phyloP scores from a whole-genome alignment of 2,113 vertebrate genomes.

The Engystomops pustulosus region DNA sequence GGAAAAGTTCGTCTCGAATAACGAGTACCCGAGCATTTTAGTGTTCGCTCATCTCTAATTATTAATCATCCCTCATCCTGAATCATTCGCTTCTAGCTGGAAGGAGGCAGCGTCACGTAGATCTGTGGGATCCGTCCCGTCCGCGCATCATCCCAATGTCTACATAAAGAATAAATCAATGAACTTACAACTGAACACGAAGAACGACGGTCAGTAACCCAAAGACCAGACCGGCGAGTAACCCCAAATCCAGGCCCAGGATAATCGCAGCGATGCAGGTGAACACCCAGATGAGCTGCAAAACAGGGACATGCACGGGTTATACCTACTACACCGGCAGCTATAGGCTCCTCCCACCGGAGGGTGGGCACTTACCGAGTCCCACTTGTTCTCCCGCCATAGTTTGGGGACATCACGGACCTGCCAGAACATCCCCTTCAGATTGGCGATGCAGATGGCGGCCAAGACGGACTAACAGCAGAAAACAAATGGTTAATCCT shows the following conservation, averaged over 20 bases:
- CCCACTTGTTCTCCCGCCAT: slow-evolving; percentile 83
- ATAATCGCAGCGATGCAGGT: slow-evolving; percentile 81
- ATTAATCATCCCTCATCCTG: no score
- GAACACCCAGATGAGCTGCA: slow-evolving; percentile 84
- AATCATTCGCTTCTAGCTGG: no score
- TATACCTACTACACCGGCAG: no score
- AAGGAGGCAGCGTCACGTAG: no score
- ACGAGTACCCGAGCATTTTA: no score
- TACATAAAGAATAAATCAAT: not conserved
- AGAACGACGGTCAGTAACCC: slow-evolving; percentile 83
- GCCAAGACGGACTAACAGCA: slow-evolving; percentile 89
- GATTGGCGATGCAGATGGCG: slow-evolving; percentile 84
- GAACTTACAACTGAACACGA: slow-evolving; percentile 89
- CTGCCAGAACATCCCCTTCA: slow-evolving; percentile 92
- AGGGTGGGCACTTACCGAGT: slow-evolving; percentile 83
- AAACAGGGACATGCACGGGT: not conserved
- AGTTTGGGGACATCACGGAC: slow-evolving; percentile 80
- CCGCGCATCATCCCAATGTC: no score
- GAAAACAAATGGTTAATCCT: no score
- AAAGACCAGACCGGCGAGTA: slow-evolving; percentile 83
- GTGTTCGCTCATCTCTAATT: no score
- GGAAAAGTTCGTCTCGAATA: no score
- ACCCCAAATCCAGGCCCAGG: slow-evolving; percentile 83
- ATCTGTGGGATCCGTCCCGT: no score
- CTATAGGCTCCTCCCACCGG: no score